These are phyloP conservation scores for Ophonus ardosiacus DNA, from an alignment of 2,888 invertebrate species.

Conservation along the genomic window DNA sequence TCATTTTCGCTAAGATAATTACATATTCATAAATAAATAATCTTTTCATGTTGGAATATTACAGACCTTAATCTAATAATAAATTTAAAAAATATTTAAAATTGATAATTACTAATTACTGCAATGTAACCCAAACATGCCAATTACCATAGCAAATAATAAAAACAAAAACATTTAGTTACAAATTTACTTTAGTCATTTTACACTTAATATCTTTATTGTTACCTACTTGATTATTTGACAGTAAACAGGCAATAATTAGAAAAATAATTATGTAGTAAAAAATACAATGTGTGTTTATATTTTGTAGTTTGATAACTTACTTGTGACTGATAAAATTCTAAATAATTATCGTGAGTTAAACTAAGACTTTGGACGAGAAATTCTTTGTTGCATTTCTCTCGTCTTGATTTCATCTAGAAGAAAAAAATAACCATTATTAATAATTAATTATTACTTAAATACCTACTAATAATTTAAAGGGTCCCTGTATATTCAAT, in stretches of 20 bases:
- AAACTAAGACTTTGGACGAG: slow-evolving; percentile 31
- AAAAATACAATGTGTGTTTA: background rate
- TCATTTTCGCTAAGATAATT: no score
- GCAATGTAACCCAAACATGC: no score
- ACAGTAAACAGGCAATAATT: background rate
- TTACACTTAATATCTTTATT: no score
- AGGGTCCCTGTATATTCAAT: no score
- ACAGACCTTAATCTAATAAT: no score
- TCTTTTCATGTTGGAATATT: no score
- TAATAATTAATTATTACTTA: background rate
- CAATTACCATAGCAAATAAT: no score
- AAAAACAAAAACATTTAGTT: no score
- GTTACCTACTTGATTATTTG: background rate
- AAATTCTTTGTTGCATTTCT: slow-evolving; percentile 31
- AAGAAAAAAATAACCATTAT: slow-evolving; percentile 2
- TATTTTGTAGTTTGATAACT: slow-evolving; percentile 21
- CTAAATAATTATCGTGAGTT: slow-evolving; percentile 29
- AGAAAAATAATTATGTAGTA: background rate
- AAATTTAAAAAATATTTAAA: no score
- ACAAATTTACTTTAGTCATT: no score
- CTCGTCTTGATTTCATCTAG: slow-evolving; percentile 44
- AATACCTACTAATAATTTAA: no score
- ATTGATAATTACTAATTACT: background rate
- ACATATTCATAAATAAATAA: no score
- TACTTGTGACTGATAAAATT: slow-evolving; percentile 55